These are phyloP conservation scores for Drosophila guanche DNA, from an alignment of 1,140 invertebrate species.

Conservation along the genomic window DNA sequence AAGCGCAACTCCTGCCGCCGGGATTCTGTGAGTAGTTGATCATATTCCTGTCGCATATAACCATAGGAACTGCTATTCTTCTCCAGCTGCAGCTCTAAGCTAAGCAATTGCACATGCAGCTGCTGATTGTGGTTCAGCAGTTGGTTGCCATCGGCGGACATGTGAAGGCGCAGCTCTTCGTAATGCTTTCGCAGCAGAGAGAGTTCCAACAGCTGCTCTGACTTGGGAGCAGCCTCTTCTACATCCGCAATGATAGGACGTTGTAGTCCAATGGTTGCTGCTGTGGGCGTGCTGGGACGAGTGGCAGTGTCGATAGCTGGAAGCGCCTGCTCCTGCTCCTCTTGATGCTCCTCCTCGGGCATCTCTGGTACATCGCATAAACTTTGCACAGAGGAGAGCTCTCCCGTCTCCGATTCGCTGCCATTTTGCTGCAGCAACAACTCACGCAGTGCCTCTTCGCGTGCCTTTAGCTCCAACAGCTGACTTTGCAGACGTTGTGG, in stretches of 20 bases:
- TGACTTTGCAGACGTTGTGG: conserved; percentile 86
- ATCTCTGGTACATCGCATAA: conserved; percentile 69
- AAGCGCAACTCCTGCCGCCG: conserved; percentile 54
- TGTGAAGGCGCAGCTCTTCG: conserved; percentile 68
- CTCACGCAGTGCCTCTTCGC: conserved; percentile 85
- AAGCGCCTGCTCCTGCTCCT: background rate
- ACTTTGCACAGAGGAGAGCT: conserved; percentile 72
- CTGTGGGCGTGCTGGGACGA: conserved; percentile 66
- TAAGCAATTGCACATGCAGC: conserved; percentile 52
- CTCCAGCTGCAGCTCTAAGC: conserved; percentile 56
- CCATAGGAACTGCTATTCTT: conserved; percentile 56
- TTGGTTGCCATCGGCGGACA: conserved; percentile 63
- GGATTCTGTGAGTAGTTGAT: conserved; percentile 42
- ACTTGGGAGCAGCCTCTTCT: conserved; percentile 5
- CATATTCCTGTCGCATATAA: conserved; percentile 70
- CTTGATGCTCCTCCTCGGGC: conserved; percentile 35
- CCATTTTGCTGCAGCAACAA: conserved; percentile 57
- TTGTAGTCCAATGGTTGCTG: conserved; percentile 33
- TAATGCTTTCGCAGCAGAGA: conserved; percentile 61
- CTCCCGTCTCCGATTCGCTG: conserved; percentile 62
- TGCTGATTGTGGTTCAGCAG: conserved; percentile 43
- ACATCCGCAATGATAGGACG: conserved; percentile 48
- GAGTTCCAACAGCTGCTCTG: conserved; percentile 45
- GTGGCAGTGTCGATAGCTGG: conserved; percentile 57
- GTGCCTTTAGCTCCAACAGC: conserved; percentile 85